phyloP scores from a whole-genome alignment of 2,113 vertebrate species.

The Phylloscopus whistleri region DNA sequence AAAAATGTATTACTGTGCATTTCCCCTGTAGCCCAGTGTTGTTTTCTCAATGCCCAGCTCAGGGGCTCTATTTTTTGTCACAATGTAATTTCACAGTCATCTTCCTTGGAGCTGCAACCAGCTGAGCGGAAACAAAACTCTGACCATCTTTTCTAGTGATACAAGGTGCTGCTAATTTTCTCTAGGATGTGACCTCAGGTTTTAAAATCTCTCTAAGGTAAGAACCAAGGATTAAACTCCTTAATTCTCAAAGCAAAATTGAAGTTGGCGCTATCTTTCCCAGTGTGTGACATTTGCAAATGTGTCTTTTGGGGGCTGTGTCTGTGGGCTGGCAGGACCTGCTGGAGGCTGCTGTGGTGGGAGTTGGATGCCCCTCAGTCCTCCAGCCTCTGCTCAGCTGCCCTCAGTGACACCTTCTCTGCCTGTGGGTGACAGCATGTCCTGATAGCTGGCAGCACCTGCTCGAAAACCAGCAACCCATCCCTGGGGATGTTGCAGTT shows the following conservation, averaged over 20 bases:
- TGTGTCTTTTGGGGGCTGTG: neutral
- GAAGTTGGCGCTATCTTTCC: neutral
- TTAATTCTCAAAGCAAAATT: neutral
- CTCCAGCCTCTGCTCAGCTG: neutral
- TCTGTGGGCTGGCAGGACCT: neutral
- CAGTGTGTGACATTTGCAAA: neutral
- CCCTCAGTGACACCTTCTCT: neutral
- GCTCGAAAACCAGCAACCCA: neutral
- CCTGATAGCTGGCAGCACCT: neutral
- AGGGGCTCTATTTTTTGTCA: neutral
- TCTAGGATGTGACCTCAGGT: neutral
- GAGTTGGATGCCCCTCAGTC: neutral
- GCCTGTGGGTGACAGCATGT: neutral
- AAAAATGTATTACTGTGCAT: neutral
- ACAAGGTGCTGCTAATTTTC: neutral
- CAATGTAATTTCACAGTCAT: neutral
- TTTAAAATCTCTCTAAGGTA: neutral
- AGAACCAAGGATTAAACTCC: neutral
- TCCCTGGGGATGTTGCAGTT: neutral
- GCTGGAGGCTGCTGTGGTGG: neutral
- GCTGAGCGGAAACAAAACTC: neutral
- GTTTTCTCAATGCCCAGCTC: neutral
- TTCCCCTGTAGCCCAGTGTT: neutral
- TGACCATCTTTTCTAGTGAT: neutral
- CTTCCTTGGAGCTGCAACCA: neutral